Evolutionary conservation across 37 sponge, comb jelly and placozoan genomes (phyloP), one percentile per base, ranked within the genome.

Genomic region (Beroe forskalii): DNA sequence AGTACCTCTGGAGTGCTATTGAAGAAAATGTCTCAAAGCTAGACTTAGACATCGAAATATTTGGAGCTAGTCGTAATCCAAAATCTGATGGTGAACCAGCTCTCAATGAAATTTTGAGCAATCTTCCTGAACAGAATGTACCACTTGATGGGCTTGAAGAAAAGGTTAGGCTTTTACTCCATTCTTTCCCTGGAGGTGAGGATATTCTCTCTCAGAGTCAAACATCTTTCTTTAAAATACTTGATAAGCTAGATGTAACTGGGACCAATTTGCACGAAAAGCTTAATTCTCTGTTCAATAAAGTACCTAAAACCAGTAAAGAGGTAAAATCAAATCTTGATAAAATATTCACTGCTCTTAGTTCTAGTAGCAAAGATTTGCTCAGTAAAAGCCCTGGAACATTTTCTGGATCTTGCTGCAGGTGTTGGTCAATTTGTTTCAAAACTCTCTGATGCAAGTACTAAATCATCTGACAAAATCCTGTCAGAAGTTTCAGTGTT

Each of bases 1-100:
- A 93, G 22, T 94, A 92, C 55, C 60, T 96, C 31, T 96, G 96
- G 96, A 63, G 89, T 17, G 92, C 95, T 25, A 8, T 90, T 24
- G 23, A 32, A 33, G 41, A 62, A 62, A 61, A 64, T 64, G 64
- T 42, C 33, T 62, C 23, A 23, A 90, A 61, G 36, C 9, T 32
- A 1, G 67, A 62, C 4, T 14, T n/a, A 62, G 67, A 62, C 19
- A 8, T 90, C 14, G 6, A 4, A 23, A 66, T 90, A 17, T 90
- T 63, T 90, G 90, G 90, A 62, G 90, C 90, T 4, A 64, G 67
- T 62, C 25, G 90, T 27, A 1, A 62, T 4, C 8, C 90, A 63
- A 1, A 8, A 22, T 1, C 41, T 1, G 90, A 90, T 8, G 90
- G 90, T 4, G 24, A 30, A 41, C 9, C 17, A 28, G 12, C 19